Evolutionary conservation across 2,888 invertebrate species (phyloP).

Genomic region (Blomia tropicalis): DNA sequence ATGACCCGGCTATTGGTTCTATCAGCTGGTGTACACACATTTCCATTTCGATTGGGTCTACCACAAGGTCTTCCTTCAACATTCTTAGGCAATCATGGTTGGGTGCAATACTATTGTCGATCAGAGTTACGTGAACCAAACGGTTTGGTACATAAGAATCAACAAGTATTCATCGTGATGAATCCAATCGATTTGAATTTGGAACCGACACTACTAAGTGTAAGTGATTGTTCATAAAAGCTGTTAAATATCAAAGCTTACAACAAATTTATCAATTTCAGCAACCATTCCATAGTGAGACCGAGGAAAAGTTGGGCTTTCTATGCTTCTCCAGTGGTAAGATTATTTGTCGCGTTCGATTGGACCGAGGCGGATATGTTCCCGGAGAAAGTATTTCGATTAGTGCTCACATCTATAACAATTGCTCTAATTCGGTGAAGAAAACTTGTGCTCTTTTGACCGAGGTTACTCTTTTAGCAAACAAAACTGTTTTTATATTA

Average conservation of each 20-base stretch:
- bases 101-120: constrained; percentile 87
- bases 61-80: constrained; percentile 79
- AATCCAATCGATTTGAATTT: constrained; percentile 81
- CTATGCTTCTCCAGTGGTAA: constrained; percentile 74
- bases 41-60: constrained; percentile 77
- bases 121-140: constrained; percentile 71
- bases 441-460: constrained; percentile 68
- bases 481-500: neutral
- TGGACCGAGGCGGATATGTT: constrained; percentile 83
- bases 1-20: constrained; percentile 7
- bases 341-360: constrained; percentile 63
- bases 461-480: constrained; percentile 40
- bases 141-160: constrained; percentile 79
- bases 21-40: constrained; percentile 34
- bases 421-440: constrained; percentile 66
- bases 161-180: constrained; percentile 93
- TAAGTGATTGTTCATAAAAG: constrained; percentile 42
- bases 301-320: constrained; percentile 74
- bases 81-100: constrained; percentile 78
- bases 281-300: constrained; percentile 77
- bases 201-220: constrained; percentile 69
- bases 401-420: constrained; percentile 65
- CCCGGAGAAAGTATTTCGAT: constrained; percentile 81
- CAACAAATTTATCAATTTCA: constrained; percentile 34
- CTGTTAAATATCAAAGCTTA: constrained; percentile 5